These are phyloP conservation scores for Eptatretus burgeri DNA, from an alignment of 2,113 vertebrate species.

Conservation along the genomic window DNA sequence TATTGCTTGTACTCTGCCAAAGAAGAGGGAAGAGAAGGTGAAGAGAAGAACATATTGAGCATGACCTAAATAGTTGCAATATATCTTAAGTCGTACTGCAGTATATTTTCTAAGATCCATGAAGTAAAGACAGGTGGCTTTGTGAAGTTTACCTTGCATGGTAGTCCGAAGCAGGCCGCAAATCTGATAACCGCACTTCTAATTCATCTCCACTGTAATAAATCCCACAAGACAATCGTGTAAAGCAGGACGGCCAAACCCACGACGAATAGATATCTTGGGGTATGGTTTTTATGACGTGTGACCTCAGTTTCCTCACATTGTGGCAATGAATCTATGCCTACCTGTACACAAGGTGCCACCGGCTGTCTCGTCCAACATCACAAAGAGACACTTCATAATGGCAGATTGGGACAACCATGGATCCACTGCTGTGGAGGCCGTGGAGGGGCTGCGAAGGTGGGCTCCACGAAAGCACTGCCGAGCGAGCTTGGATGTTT, in stretches of 20 bases:
- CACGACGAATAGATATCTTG: too few relatives aligned
- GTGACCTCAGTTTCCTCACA: too few relatives aligned
- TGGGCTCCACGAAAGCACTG: conserved; percentile 46
- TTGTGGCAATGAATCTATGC: too few relatives aligned
- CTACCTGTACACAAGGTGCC: conserved; percentile 77
- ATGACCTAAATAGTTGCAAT: background rate
- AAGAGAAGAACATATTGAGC: background rate
- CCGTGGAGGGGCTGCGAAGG: conserved; percentile 13
- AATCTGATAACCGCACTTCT: conserved; percentile 67
- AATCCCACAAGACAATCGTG: conserved; percentile 9
- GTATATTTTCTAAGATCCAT: too few relatives aligned
- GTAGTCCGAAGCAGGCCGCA: conserved; percentile 76
- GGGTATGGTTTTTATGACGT: too few relatives aligned
- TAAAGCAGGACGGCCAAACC: too few relatives aligned
- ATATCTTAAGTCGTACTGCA: too few relatives aligned
- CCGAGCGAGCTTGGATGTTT: conserved; percentile 51
- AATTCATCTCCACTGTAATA: conserved; percentile 55
- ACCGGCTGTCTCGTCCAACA: conserved; percentile 73
- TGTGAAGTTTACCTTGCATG: conserved; percentile 33
- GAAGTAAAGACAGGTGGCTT: too few relatives aligned
- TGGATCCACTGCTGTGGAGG: too few relatives aligned
- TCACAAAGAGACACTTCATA: conserved; percentile 79
- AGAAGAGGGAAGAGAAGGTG: conserved; percentile 3
- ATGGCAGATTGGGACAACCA: conserved; percentile 19
- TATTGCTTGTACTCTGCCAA: conserved; percentile 36